Evolutionary conservation across 2,113 vertebrate species (phyloP).

Genomic region (Platysternon megacephalum): DNA sequence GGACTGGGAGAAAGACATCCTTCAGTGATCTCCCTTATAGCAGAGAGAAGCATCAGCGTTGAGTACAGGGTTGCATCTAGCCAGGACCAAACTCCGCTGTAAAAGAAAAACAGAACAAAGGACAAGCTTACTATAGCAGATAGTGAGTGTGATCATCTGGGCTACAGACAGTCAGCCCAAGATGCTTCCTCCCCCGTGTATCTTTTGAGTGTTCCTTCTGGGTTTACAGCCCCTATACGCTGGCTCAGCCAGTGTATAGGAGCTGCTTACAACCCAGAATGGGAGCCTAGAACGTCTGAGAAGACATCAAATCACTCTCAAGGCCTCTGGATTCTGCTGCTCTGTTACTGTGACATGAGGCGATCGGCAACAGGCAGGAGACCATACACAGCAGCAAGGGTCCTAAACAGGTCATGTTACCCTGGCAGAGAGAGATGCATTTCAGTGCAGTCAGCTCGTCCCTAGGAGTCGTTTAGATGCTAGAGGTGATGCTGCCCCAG

Average conservation of each 20-base stretch:
- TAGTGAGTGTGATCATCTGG: rapidly evolving
- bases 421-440: neutral
- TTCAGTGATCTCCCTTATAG: conserved; percentile 48
- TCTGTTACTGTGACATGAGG: neutral
- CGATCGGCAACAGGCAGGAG: neutral
- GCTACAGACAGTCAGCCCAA: neutral
- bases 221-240: neutral
- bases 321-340: neutral
- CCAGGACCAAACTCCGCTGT: conserved; percentile 51
- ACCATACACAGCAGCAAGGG: rapidly evolving
- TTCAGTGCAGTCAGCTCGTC: neutral
- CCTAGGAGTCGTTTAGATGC: neutral
- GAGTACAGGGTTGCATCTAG: neutral
- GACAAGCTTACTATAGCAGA: neutral
- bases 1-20: conserved; percentile 47
- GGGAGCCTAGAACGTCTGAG: neutral
- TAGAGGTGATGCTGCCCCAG: neutral
- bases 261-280: neutral
- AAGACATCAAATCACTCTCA: neutral
- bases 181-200: neutral
- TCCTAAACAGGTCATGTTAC: rapidly evolving
- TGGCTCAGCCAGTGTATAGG: neutral
- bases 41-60: conserved; percentile 40
- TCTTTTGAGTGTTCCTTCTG: neutral
- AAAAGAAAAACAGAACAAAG: conserved; percentile 41